Evolutionary conservation across 2,888 invertebrate species (phyloP), one percentile per base, ranked within the genome.

Genomic region (Agonopterix arenella): DNA sequence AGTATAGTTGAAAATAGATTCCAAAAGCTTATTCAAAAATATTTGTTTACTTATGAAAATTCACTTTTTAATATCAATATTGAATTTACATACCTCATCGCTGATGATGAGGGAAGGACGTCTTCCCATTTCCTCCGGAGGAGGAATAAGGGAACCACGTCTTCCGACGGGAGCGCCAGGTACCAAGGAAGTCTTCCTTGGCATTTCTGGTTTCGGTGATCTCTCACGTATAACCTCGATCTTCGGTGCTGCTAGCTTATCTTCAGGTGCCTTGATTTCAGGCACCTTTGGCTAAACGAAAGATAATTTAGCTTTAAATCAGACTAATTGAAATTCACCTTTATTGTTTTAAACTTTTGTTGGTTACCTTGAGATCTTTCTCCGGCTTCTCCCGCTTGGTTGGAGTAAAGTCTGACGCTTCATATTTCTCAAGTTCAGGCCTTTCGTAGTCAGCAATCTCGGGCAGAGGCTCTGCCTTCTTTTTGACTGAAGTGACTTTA

Each of bases 91-190:
- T 94, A 97, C 97, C 96, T 97, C 97, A 84, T 97, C 97, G 76
- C 96, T 96, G 76, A 97, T 97, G 72, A 97, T 95, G 64, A 97
- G 92, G 66, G 96, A 96, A 62, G 97, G 96, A 66, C 97, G 92
- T 69, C 97, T 92, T 70, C 94, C 94, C 84, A 94, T 93, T 80
- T 93, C 95, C 79, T 97, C 97, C 58, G 96, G 97, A 7, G 95
- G 96, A 67, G 97, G 97, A 73, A 97, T 94, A 53, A 97, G 92
- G 47, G 97, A 97, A 52, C 97, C 97, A 65, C 97, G 91, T 67
- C 89, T 79, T 44, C 70, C 79, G 0, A 77, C 77, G 37, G 88
- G 88, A 41, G 73, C 80, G 44, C 70, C 90, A 43, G 95, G 94
- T 43, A 91, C 93, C 59, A 95, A 78, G 0, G 97, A 97, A 16